These are phyloP conservation scores for Agelastica alni DNA, from an alignment of 2,888 invertebrate genomes.

Conservation along the genomic window DNA sequence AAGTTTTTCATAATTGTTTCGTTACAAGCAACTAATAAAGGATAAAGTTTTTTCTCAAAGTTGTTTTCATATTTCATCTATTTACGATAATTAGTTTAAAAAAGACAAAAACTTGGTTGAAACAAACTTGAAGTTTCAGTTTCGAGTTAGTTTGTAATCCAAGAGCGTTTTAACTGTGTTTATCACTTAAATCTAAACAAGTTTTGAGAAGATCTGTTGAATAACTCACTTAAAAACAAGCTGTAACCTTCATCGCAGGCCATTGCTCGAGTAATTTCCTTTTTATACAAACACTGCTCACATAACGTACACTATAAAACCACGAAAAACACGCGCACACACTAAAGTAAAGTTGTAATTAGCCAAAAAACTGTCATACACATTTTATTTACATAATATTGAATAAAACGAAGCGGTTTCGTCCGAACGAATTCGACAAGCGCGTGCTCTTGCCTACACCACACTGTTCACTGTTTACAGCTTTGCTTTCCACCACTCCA, in stretches of 20 bases:
- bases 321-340: slow-evolving; percentile 10
- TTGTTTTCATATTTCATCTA: too few species aligned
- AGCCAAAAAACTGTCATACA: background rate
- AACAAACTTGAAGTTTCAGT: too few species aligned
- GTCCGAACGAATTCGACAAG: slow-evolving; percentile 21
- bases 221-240: slow-evolving; percentile 17
- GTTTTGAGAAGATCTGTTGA: slow-evolving; percentile 6
- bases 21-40: too few species aligned
- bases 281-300: slow-evolving; percentile 12
- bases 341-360: slow-evolving; percentile 2
- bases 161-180: background rate
- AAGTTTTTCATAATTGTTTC: too few species aligned
- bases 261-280: slow-evolving; percentile 14
- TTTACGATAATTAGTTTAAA: too few species aligned
- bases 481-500: slow-evolving; percentile 19
- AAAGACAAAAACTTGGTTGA: too few species aligned
- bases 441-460: slow-evolving; percentile 23
- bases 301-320: slow-evolving; percentile 14
- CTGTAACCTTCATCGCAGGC: slow-evolving; percentile 7
- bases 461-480: slow-evolving; percentile 18
- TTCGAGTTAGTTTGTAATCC: too few species aligned
- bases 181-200: slow-evolving; percentile 6
- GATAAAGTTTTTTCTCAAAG: too few species aligned
- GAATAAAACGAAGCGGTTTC: slow-evolving; percentile 12
- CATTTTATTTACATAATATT: slow-evolving; percentile 12